These are phyloP conservation scores for Manis javanica DNA, from an alignment of 2,797 vertebrate species.

Conservation along the genomic window DNA sequence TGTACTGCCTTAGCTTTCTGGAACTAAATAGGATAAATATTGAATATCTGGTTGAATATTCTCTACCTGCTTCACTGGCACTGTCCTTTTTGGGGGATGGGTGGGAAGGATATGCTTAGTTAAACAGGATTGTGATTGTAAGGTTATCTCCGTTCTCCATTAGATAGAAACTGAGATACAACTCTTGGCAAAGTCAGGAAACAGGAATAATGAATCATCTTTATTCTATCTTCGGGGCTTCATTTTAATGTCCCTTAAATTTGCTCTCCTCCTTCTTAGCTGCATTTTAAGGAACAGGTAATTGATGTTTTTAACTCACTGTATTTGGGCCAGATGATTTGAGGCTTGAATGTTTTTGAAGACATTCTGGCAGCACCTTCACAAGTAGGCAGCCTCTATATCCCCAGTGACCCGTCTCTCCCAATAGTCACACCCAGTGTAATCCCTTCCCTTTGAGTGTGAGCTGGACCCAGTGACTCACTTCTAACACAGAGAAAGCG, in stretches of 20 bases:
- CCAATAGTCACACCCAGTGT: background rate
- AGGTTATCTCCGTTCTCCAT: background rate
- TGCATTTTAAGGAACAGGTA: background rate
- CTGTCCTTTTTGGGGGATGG: background rate
- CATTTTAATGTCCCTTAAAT: background rate
- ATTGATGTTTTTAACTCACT: background rate
- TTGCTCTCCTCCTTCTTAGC: background rate
- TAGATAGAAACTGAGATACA: background rate
- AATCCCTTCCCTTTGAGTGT: background rate
- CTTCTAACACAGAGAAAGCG: background rate
- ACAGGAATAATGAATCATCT: background rate
- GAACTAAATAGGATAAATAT: background rate
- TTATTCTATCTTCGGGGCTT: background rate
- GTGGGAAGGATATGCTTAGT: background rate
- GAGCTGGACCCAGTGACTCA: background rate
- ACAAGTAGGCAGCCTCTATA: background rate
- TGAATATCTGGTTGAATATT: background rate
- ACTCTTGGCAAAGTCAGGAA: background rate
- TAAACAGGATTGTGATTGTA: background rate
- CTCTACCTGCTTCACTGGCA: background rate
- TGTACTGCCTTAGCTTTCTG: background rate
- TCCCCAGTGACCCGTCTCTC: background rate
- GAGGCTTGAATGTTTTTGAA: background rate
- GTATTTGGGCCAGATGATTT: background rate
- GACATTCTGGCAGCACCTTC: background rate